These are phyloP conservation scores for Tichodroma muraria DNA, from an alignment of 2,113 vertebrate species.

Conservation along the genomic window DNA sequence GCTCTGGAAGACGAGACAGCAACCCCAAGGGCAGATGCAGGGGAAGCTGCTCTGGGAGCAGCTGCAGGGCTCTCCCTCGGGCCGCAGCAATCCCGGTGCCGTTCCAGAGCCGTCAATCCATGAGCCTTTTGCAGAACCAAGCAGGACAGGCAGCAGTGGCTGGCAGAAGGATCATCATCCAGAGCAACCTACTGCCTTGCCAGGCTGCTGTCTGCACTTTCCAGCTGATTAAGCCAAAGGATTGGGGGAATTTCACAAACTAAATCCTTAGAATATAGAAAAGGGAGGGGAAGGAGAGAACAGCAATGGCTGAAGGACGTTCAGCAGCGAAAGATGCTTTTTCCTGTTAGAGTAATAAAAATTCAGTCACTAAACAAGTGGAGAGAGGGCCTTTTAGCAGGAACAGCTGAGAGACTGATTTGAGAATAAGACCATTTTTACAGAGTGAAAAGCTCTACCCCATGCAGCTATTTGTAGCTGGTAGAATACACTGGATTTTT, in stretches of 20 bases:
- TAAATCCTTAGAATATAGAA: background rate
- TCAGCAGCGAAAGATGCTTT: background rate
- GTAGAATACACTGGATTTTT: constrained; percentile 20
- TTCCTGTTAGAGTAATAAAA: background rate
- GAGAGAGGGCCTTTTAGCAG: constrained; percentile 8
- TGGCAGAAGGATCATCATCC: background rate
- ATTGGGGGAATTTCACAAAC: background rate
- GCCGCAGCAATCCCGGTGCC: background rate
- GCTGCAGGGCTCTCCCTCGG: background rate
- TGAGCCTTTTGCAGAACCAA: background rate
- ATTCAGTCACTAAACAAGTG: background rate
- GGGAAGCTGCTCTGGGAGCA: background rate
- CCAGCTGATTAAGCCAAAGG: background rate
- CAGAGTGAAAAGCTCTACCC: background rate
- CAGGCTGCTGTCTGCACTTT: background rate
- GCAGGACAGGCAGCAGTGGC: background rate
- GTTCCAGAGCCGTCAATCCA: background rate
- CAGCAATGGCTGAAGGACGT: background rate
- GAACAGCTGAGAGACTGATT: background rate
- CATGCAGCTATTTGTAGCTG: background rate
- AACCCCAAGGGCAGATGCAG: background rate
- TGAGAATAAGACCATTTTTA: background rate
- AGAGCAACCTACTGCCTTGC: background rate
- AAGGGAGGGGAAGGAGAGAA: background rate
- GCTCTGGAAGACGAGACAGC: background rate